Conservation (phyloP, 1,140 invertebrate species). For the Mylabris phalerata region DNA sequence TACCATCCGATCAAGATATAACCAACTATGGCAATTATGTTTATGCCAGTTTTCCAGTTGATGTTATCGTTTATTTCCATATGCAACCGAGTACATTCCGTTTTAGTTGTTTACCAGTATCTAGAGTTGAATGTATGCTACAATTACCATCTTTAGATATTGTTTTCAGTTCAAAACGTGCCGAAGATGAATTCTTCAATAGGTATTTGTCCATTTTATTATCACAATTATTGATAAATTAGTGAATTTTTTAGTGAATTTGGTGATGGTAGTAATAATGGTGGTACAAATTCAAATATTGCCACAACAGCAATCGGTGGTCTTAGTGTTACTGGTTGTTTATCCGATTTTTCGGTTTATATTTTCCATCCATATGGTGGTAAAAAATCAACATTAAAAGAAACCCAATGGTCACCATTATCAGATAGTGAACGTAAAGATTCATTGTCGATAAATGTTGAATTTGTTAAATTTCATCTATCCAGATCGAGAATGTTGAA, state of each 20-base stretch:
- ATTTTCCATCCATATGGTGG: constrained; percentile 97
- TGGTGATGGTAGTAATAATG: constrained; percentile 41
- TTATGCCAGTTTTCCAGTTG: constrained; percentile 93
- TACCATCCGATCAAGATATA: constrained; percentile 47
- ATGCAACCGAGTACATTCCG: constrained; percentile 95
- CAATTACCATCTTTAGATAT: constrained; percentile 92
- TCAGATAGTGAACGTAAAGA: constrained; percentile 88
- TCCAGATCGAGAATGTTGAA: constrained; percentile 81
- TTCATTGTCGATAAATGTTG: constrained; percentile 91
- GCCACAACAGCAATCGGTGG: constrained; percentile 70
- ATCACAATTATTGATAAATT: not conserved
- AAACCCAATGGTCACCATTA: constrained; percentile 76
- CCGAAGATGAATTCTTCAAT: constrained; percentile 56
- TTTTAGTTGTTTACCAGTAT: constrained; percentile 92
- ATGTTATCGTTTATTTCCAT: constrained; percentile 97
- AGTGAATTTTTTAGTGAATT: constrained; percentile 46
- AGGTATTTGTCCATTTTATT: constrained; percentile 32
- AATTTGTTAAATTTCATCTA: constrained; percentile 94
- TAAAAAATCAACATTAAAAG: constrained; percentile 73
- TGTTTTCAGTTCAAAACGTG: constrained; percentile 84
- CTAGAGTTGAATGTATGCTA: constrained; percentile 92
- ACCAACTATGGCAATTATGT: constrained; percentile 67
- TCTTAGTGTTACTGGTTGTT: constrained; percentile 85
- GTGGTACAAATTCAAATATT: constrained; percentile 32
- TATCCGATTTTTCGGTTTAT: constrained; percentile 94